phyloP scores from a whole-genome alignment of 2,888 invertebrate genomes.

The Dicyrtomina minuta region DNA sequence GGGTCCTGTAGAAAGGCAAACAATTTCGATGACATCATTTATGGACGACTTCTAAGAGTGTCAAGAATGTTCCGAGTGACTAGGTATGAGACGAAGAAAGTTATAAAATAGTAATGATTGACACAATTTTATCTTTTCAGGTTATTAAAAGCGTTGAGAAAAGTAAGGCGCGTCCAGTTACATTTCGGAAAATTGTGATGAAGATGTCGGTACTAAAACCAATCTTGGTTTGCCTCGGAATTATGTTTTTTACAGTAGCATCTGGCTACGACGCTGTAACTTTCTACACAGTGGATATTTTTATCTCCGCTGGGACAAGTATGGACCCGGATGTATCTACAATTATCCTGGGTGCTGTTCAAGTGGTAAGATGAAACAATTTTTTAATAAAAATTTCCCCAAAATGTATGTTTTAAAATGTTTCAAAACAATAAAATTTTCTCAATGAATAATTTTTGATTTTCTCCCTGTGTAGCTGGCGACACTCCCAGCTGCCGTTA shows the following conservation, averaged over 20 bases:
- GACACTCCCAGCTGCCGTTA: slow-evolving; percentile 45
- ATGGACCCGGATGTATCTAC: slow-evolving; percentile 44
- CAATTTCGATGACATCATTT: too few relatives aligned
- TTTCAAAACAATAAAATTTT: not conserved
- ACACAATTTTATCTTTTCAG: slow-evolving; percentile 25
- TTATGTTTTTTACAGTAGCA: slow-evolving; percentile 46
- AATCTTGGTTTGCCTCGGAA: slow-evolving; percentile 40
- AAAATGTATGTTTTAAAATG: too few relatives aligned
- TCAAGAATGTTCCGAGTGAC: too few relatives aligned
- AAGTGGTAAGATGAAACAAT: slow-evolving; percentile 37
- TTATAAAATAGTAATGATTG: too few relatives aligned
- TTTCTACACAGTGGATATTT: slow-evolving; percentile 48
- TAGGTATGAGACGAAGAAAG: too few relatives aligned
- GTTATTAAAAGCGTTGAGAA: slow-evolving; percentile 44
- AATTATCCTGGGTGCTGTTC: slow-evolving; percentile 48
- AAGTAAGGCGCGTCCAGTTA: slow-evolving; percentile 36
- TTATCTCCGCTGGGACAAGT: slow-evolving; percentile 42
- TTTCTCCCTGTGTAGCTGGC: slow-evolving; percentile 44
- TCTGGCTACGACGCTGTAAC: slow-evolving; percentile 49
- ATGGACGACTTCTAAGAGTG: too few relatives aligned
- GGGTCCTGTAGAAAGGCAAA: too few relatives aligned
- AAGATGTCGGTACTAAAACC: slow-evolving; percentile 44
- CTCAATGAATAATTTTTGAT: slow-evolving; percentile 15
- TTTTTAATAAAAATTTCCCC: too few relatives aligned
- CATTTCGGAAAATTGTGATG: slow-evolving; percentile 34